phyloP scores from a whole-genome alignment of 2,888 invertebrate genomes.

The Bugulina stolonifera region DNA sequence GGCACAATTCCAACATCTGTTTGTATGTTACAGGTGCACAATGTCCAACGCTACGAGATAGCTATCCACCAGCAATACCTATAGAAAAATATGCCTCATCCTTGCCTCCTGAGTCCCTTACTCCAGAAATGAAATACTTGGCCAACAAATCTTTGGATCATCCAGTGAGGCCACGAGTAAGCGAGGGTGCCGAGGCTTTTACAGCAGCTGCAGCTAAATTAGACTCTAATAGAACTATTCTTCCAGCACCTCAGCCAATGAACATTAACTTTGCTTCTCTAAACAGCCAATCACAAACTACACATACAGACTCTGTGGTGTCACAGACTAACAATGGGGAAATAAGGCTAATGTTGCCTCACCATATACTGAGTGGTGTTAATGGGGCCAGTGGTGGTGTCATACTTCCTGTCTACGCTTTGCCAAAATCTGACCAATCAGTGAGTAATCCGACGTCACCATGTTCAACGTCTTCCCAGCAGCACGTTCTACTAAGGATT shows the following conservation, averaged over 20 bases:
- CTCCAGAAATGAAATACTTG: neutral
- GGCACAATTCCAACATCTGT: no score
- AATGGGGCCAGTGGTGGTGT: neutral
- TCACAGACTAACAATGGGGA: neutral
- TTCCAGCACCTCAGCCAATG: conserved; percentile 6
- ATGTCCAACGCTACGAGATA: neutral
- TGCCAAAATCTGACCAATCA: neutral
- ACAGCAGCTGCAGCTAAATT: neutral
- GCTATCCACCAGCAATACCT: conserved; percentile 21
- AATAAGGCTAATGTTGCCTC: neutral
- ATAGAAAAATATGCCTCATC: conserved; percentile 11
- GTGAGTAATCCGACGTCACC: neutral
- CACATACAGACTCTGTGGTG: neutral
- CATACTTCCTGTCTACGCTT: neutral
- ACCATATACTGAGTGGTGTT: neutral
- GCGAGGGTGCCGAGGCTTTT: neutral
- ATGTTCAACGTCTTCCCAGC: neutral
- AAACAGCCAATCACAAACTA: neutral
- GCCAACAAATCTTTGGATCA: neutral
- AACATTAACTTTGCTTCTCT: neutral
- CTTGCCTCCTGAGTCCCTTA: neutral
- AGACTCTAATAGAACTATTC: conserved; percentile 8
- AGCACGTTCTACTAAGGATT: neutral
- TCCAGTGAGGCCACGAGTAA: neutral
- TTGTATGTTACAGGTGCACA: neutral